Base-by-base conservation (phyloP, 2,797 vertebrate species). In the Momotus momota region DNA sequence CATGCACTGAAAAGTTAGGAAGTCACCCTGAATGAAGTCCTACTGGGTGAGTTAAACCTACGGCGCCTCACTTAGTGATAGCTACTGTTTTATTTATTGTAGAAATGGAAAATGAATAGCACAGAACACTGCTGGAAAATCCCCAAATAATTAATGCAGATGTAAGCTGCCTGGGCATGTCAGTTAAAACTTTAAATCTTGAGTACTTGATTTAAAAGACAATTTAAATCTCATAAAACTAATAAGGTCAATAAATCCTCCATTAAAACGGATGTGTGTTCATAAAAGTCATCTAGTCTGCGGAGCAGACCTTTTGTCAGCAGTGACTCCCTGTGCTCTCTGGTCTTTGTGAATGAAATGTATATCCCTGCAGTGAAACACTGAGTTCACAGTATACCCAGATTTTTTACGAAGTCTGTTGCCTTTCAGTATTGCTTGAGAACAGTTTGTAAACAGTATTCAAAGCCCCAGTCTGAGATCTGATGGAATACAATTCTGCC, bases 131-230 rank as follows among this genome's bases (percentile, higher is more conserved):
- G 46, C 58, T 90, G 94, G 90, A 83, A 97, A 96, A 94, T 90
- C 66, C 82, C n/a, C 0, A 75, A 90, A 75, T 83, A 93, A 54
- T 90, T 78, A 90, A 72, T 65, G 73, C 54, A 88, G 77, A 43
- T 91, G 26, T 75, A 81, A 90, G 64, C 67, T 94, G 85, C 86
- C 89, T 93, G 73, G 73, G 49, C 95, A 92, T 3, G 90, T 55
- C 58, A 86, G 77, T 54, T 65, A 66, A 84, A 90, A 81, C 51
- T 84, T 91, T 69, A 84, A 75, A 72, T 75, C 46, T 35, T 66
- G 40, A n/a, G 31, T 55, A 58, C 38, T 66, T 86, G 61, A 51
- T 90, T 86, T 81, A 81, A 93, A 95, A 90, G 62, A 81, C 55
- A 90, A 81, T 83, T 60, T 86, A 81, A 83, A 91, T 81, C 70